These are phyloP conservation scores for Nanorana parkeri DNA, from an alignment of 2,113 vertebrate species.

Conservation along the genomic window DNA sequence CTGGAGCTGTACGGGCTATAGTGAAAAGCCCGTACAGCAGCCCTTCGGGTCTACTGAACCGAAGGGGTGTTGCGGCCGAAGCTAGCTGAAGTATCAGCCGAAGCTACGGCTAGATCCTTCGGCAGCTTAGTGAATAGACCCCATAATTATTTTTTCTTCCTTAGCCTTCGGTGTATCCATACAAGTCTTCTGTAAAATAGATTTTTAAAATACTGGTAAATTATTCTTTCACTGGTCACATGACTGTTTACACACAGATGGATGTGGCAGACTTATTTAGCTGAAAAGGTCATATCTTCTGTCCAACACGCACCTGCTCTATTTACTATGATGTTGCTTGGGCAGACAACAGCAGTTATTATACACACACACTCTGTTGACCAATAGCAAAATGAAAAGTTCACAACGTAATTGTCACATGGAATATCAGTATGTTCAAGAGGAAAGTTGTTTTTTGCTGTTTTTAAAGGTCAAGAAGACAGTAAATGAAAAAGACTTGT, in stretches of 20 bases:
- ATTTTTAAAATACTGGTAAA: background rate
- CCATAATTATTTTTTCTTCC: too few species aligned
- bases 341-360: background rate
- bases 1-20: too few species aligned
- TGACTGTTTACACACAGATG: background rate
- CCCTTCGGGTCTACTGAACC: too few species aligned
- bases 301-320: conserved; percentile 1
- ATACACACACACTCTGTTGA: background rate
- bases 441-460: conserved; percentile 13
- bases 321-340: conserved; percentile 3
- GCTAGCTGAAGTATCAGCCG: too few species aligned
- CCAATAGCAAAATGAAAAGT: conserved; percentile 48
- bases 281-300: conserved; percentile 38
- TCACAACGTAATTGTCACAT: conserved; percentile 41
- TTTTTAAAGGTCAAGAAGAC: conserved; percentile 45
- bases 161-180: too few species aligned
- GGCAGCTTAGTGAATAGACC: too few species aligned
- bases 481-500: background rate
- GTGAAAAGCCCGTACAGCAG: too few species aligned
- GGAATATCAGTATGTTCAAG: conserved; percentile 20
- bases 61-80: too few species aligned
- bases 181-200: too few species aligned
- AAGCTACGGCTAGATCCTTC: too few species aligned
- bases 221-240: background rate
- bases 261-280: background rate